These are phyloP conservation scores for Litocranius walleri DNA, from an alignment of 2,113 vertebrate species.

Conservation along the genomic window DNA sequence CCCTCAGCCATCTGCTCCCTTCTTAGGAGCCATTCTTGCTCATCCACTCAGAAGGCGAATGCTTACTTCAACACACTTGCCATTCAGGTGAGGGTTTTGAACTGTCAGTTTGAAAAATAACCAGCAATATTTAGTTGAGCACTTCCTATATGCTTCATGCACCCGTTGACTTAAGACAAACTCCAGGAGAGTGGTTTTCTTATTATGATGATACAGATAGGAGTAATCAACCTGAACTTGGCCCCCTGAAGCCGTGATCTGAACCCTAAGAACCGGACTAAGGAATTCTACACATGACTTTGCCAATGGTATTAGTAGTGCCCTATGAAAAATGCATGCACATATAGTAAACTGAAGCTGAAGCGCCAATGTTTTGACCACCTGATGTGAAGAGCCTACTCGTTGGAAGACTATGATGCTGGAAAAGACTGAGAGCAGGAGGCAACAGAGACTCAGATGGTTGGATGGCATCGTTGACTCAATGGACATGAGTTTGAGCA, in stretches of 20 bases:
- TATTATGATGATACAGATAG: rapidly evolving
- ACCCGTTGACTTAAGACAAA: neutral
- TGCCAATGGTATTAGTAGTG: rapidly evolving
- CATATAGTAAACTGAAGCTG: neutral
- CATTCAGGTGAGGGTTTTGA: neutral
- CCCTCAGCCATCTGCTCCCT: too few relatives aligned
- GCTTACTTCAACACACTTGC: neutral
- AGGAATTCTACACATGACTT: too few relatives aligned
- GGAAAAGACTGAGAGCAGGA: neutral
- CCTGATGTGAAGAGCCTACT: neutral
- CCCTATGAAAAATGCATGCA: rapidly evolving
- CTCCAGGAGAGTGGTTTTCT: neutral
- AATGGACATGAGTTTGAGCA: neutral
- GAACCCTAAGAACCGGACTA: rapidly evolving
- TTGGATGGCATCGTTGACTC: neutral
- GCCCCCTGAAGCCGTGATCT: neutral
- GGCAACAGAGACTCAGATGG: neutral
- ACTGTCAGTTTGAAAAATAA: neutral
- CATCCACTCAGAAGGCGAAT: neutral
- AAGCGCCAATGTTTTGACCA: neutral
- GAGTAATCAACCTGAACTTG: rapidly evolving
- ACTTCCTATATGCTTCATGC: neutral
- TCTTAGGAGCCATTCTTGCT: neutral
- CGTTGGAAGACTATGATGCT: neutral
- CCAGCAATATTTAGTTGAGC: neutral